Base-by-base conservation (phyloP, 2,888 invertebrate genomes). In the Cryptophagus acutangulus region DNA sequence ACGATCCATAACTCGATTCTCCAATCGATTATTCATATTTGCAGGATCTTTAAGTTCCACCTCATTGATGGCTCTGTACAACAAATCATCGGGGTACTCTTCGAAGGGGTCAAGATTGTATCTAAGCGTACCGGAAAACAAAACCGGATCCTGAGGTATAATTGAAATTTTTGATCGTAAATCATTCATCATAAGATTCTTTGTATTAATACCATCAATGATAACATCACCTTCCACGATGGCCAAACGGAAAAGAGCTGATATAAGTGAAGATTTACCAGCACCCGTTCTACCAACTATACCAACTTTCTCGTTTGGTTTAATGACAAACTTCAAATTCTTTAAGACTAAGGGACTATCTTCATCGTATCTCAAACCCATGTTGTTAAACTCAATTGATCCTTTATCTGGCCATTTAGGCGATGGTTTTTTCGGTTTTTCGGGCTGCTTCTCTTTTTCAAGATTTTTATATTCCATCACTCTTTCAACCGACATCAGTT, bases 221-320 rank as follows among this genome's bases (percentile, higher is more conserved):
- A 74, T 65, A 15, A 91, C 76, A 26, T 71, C 71, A 2, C 90
- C 90, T 44, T 79, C 78, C 2, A 82, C 74, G 38, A 83, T 78
- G 0, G 84, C 78, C 41, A 90, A 71, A 2, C 88, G 77, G 69
- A 90, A 91, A 38, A 91, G 67, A 1, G 87, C 84, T 0, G 84
- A 78, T 46, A 87, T 84, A 9, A 87, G 69, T 0, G 86, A 86
- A 0, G 84, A 85, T 66, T 87, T 87, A 1, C 89, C 90, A 1
- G 89, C 89, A 1, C 90, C 90, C 0, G 90, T 90, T 38, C 89
- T 74, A 1, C 89, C 89, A 2, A 87, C 86, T 50, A 88, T 83
- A 9, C 87, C 87, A 40, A n/a, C 81, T 73, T 84, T 84, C 72
- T 80, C 79, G 43, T 78, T 80, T 25, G 82, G 75, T 57, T 82